Percentiles rank a stretch among this genome's conserved stretches.
These are phyloP conservation scores for Sebastes itinus DNA, from an alignment of 2,797 vertebrate species.

Conservation along the genomic window DNA sequence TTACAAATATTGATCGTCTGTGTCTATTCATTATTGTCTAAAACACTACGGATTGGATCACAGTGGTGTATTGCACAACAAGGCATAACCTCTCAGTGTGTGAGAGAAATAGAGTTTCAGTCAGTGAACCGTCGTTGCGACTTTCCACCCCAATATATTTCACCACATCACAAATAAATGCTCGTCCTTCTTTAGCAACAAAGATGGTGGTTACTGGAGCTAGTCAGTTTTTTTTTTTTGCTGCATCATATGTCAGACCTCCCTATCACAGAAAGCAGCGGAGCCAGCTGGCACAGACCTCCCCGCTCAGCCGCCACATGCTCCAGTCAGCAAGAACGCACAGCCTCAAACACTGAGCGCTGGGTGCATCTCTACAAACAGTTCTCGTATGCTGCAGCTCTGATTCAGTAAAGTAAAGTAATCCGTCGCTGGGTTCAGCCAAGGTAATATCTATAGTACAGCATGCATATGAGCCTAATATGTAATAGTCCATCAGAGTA, in stretches of 20 bases:
- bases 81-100: neutral
- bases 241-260: slow-evolving; percentile 56
- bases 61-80: neutral
- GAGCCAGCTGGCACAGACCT: slow-evolving; percentile 53
- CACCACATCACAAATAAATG: neutral
- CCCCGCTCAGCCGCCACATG: slow-evolving; percentile 31
- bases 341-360: slow-evolving; percentile 15
- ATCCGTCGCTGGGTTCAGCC: slow-evolving; percentile 26
- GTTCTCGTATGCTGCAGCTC: neutral
- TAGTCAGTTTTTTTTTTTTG: slow-evolving; percentile 23
- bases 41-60: neutral
- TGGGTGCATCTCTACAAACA: slow-evolving; percentile 15
- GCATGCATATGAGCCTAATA: neutral
- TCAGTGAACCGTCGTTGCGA: neutral
- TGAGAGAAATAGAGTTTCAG: too few species aligned
- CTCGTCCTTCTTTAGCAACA: neutral
- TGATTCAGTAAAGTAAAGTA: neutral
- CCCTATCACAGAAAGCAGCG: slow-evolving; percentile 1
- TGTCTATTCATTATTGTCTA: slow-evolving; percentile 27
- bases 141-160: neutral
- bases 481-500: slow-evolving; percentile 8
- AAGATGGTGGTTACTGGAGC: neutral
- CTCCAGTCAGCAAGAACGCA: slow-evolving; percentile 54
- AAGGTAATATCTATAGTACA: neutral
- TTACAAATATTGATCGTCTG: slow-evolving; percentile 32